Conservation (phyloP, 2,113 vertebrate species). For the Lipotes vexillifer region DNA sequence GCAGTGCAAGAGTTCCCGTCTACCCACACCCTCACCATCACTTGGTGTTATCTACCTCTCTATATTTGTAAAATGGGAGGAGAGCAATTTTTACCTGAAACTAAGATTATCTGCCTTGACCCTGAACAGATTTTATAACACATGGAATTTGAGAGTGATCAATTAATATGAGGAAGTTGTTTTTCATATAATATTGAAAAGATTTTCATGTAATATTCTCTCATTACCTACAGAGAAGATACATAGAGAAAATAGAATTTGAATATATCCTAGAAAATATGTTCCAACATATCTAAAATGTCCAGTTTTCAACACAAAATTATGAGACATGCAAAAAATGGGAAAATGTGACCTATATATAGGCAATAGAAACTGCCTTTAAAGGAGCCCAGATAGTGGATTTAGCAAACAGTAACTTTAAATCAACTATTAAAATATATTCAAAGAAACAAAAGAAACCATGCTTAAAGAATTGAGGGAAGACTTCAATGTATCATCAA, state of each 20-base stretch:
- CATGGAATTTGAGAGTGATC: not conserved
- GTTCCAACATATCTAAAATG: not conserved
- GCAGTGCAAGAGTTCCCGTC: not conserved
- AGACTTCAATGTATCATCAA: not conserved
- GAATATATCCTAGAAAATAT: not conserved
- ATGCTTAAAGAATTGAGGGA: not conserved
- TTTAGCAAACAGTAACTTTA: not conserved
- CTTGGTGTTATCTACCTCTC: not conserved
- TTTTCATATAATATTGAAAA: not conserved
- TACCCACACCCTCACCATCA: not conserved
- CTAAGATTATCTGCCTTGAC: not conserved
- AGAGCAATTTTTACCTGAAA: not conserved
- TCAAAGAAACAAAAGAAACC: not conserved
- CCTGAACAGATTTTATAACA: not conserved
- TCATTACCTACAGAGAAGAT: not conserved
- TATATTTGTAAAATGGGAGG: not conserved
- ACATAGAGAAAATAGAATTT: not conserved
- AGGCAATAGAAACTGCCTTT: not conserved
- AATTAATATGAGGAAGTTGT: not conserved
- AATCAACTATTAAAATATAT: not conserved
- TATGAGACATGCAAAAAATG: not conserved
- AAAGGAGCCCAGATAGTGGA: not conserved
- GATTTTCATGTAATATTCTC: not conserved
- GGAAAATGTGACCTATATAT: not conserved
- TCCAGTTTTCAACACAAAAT: not conserved